Base-by-base conservation (phyloP, 2,797 vertebrate genomes). In the Diceros bicornis region DNA sequence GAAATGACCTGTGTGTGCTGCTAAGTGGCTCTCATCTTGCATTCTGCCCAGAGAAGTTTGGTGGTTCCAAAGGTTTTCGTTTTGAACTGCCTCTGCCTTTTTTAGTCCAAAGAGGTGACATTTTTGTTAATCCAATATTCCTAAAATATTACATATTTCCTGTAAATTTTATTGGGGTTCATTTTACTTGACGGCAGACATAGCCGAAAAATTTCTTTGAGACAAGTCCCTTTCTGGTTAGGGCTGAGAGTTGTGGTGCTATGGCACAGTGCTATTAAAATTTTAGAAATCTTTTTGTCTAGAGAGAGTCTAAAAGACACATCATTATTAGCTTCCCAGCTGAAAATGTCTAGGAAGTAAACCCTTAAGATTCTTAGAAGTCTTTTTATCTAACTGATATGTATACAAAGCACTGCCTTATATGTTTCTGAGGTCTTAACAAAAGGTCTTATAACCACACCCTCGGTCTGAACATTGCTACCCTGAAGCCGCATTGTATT, bases 341-440 rank as follows among this genome's bases (percentile, higher is more conserved):
- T 66, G 62, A 87, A 88, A 78, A 88, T 25, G n/a, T 90, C 32
- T 91, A 47, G 6, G 47, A 88, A 20, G 23, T 83, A 66, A 34
- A 66, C 13, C 13, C 37, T 78, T 89, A 72, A 59, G 25, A 83
- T 44, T 71, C 83, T 78, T 52, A 66, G 55, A 88, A 82, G 32
- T 64, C 34, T 34, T 71, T 93, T 34, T 57, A 29, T 64, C 18
- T 88, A 79, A 37, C 55, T 78, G 37, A 91, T 25, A 34, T 69
- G 37, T 52, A n/a, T 23, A 74, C 14, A 55, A 72, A 61, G 18
- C 44, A 71, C 13, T 91, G 17, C 11, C 69, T 88, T 96, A 72
- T 64, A 72, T 91, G 34, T 61, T 71, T 77, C 32, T 95, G 41
- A 88, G 5, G 21, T 71, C 69, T 77, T 91, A 87, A 91, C 25